phyloP scores from a whole-genome alignment of 92 coral and sea anemone genomes.

The Desmophyllum pertusum region DNA sequence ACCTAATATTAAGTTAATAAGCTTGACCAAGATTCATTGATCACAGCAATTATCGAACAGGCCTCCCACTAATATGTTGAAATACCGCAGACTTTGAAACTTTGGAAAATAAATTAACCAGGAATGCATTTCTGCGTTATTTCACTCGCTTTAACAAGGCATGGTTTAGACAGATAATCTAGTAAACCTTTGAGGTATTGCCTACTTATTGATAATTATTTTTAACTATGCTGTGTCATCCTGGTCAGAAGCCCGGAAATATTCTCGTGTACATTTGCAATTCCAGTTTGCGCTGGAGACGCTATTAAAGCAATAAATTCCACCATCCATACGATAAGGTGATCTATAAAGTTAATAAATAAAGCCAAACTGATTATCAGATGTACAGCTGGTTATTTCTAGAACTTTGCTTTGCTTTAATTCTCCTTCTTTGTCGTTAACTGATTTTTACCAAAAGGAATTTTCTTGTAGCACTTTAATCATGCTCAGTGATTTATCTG shows the following conservation, averaged over 20 bases:
- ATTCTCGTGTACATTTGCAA: neutral
- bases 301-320: neutral
- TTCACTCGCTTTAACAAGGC: neutral
- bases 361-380: neutral
- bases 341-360: neutral
- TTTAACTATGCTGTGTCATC: neutral
- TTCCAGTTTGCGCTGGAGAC: neutral
- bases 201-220: neutral
- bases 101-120: neutral
- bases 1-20: too few relatives aligned
- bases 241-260: neutral
- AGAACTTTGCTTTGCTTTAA: neutral
- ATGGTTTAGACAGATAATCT: neutral
- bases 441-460: slow-evolving; percentile 2
- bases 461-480: neutral
- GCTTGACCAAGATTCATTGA: neutral
- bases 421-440: too few relatives aligned
- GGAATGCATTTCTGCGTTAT: neutral
- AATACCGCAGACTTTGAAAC: neutral
- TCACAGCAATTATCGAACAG: neutral
- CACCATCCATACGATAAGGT: too few relatives aligned
- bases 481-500: neutral
- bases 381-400: neutral
- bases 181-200: neutral
- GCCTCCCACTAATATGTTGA: neutral